A percentile compares a stretch with the other conserved stretches of the same genome.
These are phyloP conservation scores for Eurosta solidaginis DNA, from an alignment of 1,140 invertebrate genomes.

Conservation along the genomic window DNA sequence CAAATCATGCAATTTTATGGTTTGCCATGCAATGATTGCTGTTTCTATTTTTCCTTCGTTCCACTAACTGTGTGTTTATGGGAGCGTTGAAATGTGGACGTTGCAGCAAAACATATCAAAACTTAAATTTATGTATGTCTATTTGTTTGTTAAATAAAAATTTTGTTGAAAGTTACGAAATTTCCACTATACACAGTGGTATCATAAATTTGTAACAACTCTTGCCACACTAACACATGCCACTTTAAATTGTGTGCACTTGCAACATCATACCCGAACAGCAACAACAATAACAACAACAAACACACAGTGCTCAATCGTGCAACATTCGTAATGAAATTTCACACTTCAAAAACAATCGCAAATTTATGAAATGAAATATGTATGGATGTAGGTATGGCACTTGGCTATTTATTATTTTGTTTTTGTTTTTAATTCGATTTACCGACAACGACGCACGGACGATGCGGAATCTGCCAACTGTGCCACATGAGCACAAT, in stretches of 20 bases:
- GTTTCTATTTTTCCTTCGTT: background rate
- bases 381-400: background rate
- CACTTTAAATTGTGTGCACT: background rate
- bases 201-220: background rate
- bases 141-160: background rate
- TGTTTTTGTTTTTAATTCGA: constrained; percentile 6
- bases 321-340: constrained; percentile 16
- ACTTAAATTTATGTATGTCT: background rate
- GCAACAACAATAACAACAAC: no score
- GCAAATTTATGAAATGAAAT: background rate
- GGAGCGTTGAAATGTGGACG: background rate
- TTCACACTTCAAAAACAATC: background rate
- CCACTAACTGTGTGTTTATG: no score
- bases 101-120: background rate
- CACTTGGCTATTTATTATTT: background rate
- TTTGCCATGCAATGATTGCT: background rate
- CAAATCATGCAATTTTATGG: constrained; percentile 13
- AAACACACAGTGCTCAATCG: background rate
- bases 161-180: background rate
- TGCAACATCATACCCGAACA: background rate
- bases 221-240: background rate
- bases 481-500: background rate
- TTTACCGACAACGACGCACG: background rate
- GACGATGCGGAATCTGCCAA: background rate
- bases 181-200: background rate